Evolutionary conservation across 2,113 vertebrate species (phyloP), one percentile per base, ranked within the genome.

Genomic region (Trogon surrucura): DNA sequence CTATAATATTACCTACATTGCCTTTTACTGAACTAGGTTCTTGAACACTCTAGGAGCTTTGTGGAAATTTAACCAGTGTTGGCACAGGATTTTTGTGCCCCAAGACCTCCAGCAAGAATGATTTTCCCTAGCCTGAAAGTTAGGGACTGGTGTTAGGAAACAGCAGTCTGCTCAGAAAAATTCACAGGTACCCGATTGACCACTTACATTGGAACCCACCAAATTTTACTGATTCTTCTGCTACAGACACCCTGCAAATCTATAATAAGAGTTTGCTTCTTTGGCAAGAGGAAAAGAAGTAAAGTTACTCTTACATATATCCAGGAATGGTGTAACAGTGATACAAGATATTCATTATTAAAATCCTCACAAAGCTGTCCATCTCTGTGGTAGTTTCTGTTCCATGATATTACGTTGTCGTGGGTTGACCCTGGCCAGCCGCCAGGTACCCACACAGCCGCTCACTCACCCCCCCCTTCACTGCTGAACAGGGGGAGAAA

Each of bases 51-150:
- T 92, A 97, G 51, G 93, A 96, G 88, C 89, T 97, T 96, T 86
- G 64, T 62, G 85, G 93, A 97, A 97, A 85, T 97, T 80, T 89
- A 90, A 84, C 78, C 66, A 95, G 64, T 69, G 91, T 88, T 96
- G 78, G 98, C 98, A 98, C 97, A 62, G 93, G 85, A 97, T 90
- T 97, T 92, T 89, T 96, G 96, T 96, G 96, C 97, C 97, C 96
- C 72, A 74, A 86, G 78, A 96, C 77, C 65, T 92, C 56, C 60
- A 95, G 56, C 78, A 93, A 89, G 54, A 54, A 41, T 77, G 70
- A 41, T 80, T 64, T 79, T 75, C 54, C 66, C 60, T 88, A 93
- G 53, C 56, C 85, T 90, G 69, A 79, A 90, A 82, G 66, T 70
- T 75, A 89, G 64, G 62, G 51, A 80, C 29, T 3, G 5, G 56